Conservation (phyloP, 2,113 vertebrate species). For the Uropsilus gracilis region DNA sequence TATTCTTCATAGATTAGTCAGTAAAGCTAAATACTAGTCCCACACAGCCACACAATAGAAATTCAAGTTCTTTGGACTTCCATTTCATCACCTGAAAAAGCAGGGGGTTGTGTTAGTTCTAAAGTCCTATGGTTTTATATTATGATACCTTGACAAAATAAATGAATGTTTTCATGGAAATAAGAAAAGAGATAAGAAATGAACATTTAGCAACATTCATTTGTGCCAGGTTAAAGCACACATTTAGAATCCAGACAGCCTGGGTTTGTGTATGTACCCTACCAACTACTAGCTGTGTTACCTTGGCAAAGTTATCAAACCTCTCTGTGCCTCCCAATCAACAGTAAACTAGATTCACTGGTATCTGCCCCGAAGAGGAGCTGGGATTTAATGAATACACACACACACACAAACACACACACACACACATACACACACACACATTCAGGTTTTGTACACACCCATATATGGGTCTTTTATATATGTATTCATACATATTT, state of each 20-base stretch:
- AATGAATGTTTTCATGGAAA: not conserved
- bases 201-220: not conserved
- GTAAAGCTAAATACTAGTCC: not conserved
- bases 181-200: not conserved
- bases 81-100: constrained; percentile 16
- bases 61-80: not conserved
- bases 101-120: not conserved
- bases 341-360: not conserved
- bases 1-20: not conserved
- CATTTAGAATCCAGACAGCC: not conserved
- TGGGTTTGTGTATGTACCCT: not conserved
- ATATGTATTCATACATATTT: not conserved
- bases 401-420: too few species aligned
- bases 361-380: not conserved
- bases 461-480: not conserved
- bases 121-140: constrained; percentile 10
- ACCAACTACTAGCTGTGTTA: constrained; percentile 24
- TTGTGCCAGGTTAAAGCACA: constrained; percentile 1
- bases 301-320: constrained; percentile 17
- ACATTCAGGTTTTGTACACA: not conserved
- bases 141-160: constrained; percentile 5
- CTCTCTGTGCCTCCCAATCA: constrained; percentile 29
- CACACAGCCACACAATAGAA: not conserved
- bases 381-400: not conserved
- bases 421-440: not conserved